Conservation (phyloP, 2,113 vertebrate genomes). For the Pteropus alecto region DNA sequence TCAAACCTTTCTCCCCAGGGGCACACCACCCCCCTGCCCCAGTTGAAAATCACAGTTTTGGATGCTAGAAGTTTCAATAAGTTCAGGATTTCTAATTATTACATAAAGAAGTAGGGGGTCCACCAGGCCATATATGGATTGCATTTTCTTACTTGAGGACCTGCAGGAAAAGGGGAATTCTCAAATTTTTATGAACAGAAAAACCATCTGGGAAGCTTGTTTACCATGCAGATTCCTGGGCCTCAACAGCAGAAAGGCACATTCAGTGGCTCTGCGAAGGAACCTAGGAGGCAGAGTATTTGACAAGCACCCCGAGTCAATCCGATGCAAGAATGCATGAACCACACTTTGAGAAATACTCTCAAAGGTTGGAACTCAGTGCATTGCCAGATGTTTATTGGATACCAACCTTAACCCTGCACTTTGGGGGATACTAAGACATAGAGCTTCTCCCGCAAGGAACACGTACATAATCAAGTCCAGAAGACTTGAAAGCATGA, state of each 20-base stretch:
- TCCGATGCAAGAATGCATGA: neutral
- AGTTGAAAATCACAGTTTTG: neutral
- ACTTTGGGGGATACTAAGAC: neutral
- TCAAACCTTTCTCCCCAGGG: neutral
- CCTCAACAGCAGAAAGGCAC: neutral
- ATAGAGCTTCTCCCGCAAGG: neutral
- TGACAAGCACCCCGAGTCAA: neutral
- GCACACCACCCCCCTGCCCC: neutral
- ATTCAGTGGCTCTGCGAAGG: neutral
- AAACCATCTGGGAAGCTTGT: neutral
- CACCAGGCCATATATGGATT: neutral
- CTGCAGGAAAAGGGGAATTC: neutral
- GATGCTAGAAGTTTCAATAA: neutral
- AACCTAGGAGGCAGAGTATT: neutral
- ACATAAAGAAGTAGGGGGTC: neutral
- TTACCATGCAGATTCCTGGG: neutral
- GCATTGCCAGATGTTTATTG: rapidly evolving
- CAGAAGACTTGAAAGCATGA: neutral
- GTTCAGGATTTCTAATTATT: neutral
- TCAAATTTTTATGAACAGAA: neutral
- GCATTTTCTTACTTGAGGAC: neutral
- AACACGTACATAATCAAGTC: neutral
- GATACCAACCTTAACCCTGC: neutral
- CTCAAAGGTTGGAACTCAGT: neutral
- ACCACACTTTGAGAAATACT: neutral